Conservation (phyloP, 1,140 invertebrate genomes). For the Sycophila sp. region DNA sequence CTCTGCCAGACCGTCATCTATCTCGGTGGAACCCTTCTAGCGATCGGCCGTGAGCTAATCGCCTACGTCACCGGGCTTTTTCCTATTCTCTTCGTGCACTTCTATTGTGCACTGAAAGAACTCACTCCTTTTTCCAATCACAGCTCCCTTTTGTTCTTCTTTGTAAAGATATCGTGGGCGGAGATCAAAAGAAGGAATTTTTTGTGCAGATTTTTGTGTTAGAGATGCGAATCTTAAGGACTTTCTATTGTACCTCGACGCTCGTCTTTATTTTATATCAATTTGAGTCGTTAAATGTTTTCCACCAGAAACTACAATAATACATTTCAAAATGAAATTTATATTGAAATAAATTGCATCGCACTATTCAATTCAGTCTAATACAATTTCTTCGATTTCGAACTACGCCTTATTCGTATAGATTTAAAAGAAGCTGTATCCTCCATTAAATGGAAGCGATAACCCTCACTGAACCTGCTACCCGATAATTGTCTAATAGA, state of each 20-base stretch:
- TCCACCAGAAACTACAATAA: no score
- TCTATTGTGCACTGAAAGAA: background rate
- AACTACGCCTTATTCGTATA: background rate
- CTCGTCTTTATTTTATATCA: no score
- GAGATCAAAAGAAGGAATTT: background rate
- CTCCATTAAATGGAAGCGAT: conserved; percentile 15
- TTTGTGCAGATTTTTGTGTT: background rate
- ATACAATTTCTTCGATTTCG: background rate
- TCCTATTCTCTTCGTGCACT: conserved; percentile 7
- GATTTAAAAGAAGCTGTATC: background rate
- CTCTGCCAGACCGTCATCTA: background rate
- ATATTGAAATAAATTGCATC: background rate
- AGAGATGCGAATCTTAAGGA: conserved; percentile 18
- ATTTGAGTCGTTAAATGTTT: no score
- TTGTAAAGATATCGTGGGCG: background rate
- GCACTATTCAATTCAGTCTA: background rate
- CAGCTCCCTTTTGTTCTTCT: conserved; percentile 3
- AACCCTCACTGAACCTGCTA: background rate
- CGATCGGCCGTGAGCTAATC: background rate
- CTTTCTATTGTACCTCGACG: no score
- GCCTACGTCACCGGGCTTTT: background rate
- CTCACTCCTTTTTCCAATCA: conserved; percentile 19
- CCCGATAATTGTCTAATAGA: background rate
- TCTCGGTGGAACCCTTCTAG: background rate
- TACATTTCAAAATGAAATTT: no score